phyloP scores from a whole-genome alignment of 2,888 invertebrate genomes.

The Balanococcus diminutus region DNA sequence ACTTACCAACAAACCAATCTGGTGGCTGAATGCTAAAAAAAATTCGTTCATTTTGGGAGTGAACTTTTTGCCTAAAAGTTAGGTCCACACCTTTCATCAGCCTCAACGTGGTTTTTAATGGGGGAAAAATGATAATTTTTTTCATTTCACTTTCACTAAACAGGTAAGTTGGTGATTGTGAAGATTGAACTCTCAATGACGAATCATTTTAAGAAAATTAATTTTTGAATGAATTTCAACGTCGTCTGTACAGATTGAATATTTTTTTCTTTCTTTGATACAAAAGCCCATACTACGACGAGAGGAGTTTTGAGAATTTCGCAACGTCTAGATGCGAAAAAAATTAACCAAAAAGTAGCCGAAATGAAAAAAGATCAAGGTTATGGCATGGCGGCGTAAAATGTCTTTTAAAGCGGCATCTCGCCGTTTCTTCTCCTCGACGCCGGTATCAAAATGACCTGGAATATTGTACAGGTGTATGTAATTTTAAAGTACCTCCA shows the following conservation, averaged over 20 bases:
- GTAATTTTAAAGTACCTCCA: background rate
- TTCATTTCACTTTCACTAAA: background rate
- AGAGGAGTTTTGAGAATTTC: background rate
- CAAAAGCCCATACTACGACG: background rate
- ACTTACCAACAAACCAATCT: too few species aligned
- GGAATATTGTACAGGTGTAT: background rate
- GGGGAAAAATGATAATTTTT: background rate
- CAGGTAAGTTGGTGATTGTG: background rate
- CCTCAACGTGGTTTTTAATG: background rate
- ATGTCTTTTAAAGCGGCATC: background rate
- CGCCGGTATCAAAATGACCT: background rate
- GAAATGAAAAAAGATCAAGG: background rate
- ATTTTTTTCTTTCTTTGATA: background rate
- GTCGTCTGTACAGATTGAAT: background rate
- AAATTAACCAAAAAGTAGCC: background rate
- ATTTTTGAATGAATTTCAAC: background rate
- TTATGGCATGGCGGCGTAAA: background rate
- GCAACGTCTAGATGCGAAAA: background rate
- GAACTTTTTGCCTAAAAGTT: background rate
- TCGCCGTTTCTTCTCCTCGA: background rate
- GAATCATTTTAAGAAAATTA: background rate
- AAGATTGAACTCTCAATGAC: background rate
- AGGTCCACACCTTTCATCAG: background rate
- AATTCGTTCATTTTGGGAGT: too few species aligned
- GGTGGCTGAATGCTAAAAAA: too few species aligned